These are phyloP conservation scores for Nyctibius bracteatus DNA, from an alignment of 2,113 vertebrate genomes.

Conservation along the genomic window DNA sequence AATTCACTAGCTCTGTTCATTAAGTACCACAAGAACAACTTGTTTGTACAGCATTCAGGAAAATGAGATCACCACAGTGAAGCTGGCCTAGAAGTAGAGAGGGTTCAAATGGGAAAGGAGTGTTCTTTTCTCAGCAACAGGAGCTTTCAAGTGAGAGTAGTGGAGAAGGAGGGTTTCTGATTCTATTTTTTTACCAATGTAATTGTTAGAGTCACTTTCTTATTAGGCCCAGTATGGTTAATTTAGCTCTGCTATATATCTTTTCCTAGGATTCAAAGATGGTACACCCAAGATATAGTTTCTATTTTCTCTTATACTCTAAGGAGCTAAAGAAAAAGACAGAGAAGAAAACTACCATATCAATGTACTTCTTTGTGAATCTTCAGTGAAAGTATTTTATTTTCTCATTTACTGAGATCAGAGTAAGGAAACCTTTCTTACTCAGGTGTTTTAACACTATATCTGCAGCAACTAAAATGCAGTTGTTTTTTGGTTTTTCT, in stretches of 20 bases:
- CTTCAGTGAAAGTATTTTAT: not conserved
- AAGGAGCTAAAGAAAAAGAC: not conserved
- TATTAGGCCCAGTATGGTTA: not conserved
- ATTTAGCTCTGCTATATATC: not conserved
- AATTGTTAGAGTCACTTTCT: not conserved
- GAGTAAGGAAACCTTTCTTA: not conserved
- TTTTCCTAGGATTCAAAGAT: not conserved
- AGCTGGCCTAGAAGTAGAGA: not conserved
- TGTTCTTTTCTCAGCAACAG: not conserved
- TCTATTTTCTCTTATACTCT: not conserved
- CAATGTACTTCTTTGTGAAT: not conserved
- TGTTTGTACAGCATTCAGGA: not conserved
- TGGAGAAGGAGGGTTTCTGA: not conserved
- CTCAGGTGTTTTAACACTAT: not conserved
- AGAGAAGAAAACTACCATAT: not conserved
- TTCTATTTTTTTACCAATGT: not conserved
- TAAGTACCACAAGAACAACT: not conserved
- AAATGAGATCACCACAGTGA: not conserved
- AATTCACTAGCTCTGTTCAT: not conserved
- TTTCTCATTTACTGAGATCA: not conserved
- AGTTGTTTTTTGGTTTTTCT: not conserved
- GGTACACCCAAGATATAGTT: not conserved
- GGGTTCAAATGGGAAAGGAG: not conserved
- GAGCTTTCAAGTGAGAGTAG: not conserved
- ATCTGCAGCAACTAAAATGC: not conserved